phyloP scores from a whole-genome alignment of 2,797 vertebrate species.

The Bradypodion ventrale region DNA sequence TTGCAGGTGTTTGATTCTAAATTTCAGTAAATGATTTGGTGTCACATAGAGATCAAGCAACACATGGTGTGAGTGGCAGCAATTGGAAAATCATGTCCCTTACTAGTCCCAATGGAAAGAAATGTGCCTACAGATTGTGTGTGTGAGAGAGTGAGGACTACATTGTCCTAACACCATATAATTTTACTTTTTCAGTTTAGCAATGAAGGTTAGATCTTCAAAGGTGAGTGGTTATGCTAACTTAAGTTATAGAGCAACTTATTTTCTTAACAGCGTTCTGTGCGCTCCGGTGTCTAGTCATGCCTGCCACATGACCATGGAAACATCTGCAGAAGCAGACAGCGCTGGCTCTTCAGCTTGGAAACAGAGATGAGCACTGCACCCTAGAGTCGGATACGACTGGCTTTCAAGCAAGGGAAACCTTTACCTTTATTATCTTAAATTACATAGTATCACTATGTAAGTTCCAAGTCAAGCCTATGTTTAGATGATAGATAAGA shows the following conservation, averaged over 20 bases:
- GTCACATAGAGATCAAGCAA: neutral
- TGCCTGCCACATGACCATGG: no score
- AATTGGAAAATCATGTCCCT: neutral
- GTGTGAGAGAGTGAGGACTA: neutral
- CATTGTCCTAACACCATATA: neutral
- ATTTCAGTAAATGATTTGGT: conserved; percentile 1
- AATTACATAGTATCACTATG: no score
- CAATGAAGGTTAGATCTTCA: neutral
- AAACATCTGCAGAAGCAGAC: no score
- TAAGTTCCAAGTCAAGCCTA: no score
- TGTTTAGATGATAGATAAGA: neutral
- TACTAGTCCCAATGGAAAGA: neutral
- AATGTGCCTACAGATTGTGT: neutral
- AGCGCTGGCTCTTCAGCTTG: no score
- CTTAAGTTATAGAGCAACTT: accelerated
- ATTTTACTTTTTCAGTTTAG: neutral
- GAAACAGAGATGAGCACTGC: no score
- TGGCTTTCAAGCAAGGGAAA: no score
- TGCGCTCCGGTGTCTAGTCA: no score
- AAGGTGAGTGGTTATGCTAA: neutral
- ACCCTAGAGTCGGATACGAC: no score
- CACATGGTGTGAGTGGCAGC: neutral
- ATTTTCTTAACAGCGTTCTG: no score
- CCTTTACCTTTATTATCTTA: no score
- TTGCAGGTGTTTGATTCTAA: conserved; percentile 1